phyloP scores from a whole-genome alignment of 2,113 vertebrate genomes.

The Coptodon bakossiorum region DNA sequence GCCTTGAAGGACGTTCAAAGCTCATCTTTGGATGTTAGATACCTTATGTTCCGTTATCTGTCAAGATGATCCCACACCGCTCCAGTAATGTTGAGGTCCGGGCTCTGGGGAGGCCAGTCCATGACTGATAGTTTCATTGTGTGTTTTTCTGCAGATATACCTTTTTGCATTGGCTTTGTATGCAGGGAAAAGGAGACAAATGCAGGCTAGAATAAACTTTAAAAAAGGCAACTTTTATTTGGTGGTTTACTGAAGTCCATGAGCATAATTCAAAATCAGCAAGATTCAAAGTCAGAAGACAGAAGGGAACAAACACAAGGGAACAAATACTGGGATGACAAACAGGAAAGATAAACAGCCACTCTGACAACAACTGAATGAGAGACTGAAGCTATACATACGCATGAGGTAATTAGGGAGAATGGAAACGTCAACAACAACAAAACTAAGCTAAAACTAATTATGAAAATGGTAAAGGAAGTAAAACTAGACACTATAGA shows the following conservation, averaged over 20 bases:
- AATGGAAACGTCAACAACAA: not conserved
- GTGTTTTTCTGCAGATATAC: not conserved
- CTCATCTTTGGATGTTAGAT: not conserved
- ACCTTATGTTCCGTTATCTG: not conserved
- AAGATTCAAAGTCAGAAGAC: not conserved
- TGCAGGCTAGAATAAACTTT: not conserved
- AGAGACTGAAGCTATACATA: not conserved
- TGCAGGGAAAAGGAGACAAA: not conserved
- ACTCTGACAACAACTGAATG: not conserved
- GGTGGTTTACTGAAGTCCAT: not conserved
- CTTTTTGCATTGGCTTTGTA: not conserved
- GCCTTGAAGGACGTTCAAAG: not conserved
- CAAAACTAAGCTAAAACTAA: not conserved
- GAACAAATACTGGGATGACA: not conserved
- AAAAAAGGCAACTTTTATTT: not conserved
- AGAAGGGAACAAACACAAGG: not conserved
- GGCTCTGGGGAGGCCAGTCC: not conserved
- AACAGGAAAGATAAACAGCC: not conserved
- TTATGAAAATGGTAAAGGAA: not conserved
- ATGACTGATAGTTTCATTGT: not conserved
- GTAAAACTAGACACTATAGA: not conserved
- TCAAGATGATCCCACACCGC: not conserved
- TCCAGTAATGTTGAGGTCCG: not conserved
- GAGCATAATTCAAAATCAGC: not conserved
- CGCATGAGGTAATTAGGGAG: not conserved